Conservation (phyloP, 53 echinoderm and acorn worm species). For the Echinarachnius parma region DNA sequence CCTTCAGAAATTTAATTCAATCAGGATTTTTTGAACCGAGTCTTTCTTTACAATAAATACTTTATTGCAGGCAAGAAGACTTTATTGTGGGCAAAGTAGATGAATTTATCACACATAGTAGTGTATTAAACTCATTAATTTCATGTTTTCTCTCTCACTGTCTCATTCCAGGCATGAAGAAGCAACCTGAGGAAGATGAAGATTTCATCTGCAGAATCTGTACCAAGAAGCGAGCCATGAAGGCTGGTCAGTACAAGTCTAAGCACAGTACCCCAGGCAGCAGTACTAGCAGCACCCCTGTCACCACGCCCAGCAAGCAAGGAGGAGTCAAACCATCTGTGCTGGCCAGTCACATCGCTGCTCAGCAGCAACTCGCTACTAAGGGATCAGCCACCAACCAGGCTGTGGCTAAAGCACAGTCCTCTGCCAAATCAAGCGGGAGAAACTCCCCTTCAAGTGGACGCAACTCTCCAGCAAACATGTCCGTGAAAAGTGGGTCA, state of each 20-base stretch:
- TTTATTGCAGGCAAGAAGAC: too few species aligned
- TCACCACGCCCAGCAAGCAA: constrained; percentile 40
- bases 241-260: constrained; percentile 48
- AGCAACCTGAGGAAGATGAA: constrained; percentile 87
- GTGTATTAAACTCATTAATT: background rate
- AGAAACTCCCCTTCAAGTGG: constrained; percentile 40
- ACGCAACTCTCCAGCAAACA: constrained; percentile 14
- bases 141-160: background rate
- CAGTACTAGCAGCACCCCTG: constrained; percentile 44
- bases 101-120: too few species aligned
- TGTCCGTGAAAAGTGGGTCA: background rate
- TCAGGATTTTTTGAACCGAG: too few species aligned
- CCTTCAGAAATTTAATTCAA: too few species aligned
- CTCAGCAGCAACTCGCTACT: constrained; percentile 20
- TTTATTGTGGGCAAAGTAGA: too few species aligned
- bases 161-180: constrained; percentile 71
- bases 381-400: constrained; percentile 25
- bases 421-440: constrained; percentile 22
- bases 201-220: constrained; percentile 88
- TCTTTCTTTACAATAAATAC: too few species aligned
- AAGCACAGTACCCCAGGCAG: constrained; percentile 25
- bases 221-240: constrained; percentile 71
- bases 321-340: background rate
- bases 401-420: background rate
- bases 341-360: background rate